Evolutionary conservation across 2,113 vertebrate species (phyloP).

Genomic region (Bagarius yarrelli): DNA sequence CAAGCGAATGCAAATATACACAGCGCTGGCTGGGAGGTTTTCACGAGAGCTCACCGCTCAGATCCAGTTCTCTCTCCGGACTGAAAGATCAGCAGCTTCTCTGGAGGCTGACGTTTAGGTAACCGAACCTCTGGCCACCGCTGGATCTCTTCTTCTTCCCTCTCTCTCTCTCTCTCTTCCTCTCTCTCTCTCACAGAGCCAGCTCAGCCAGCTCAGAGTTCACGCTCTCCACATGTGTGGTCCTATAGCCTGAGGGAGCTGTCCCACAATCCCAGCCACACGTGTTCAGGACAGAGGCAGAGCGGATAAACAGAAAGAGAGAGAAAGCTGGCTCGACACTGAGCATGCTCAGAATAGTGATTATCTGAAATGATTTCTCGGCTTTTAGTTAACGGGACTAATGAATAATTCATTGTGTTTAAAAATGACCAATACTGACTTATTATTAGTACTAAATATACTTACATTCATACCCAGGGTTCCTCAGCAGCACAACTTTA

Average conservation of each 20-base stretch:
- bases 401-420: background rate
- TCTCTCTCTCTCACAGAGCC: conserved; percentile 41
- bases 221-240: conserved; percentile 77
- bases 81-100: conserved; percentile 30
- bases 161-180: conserved; percentile 35
- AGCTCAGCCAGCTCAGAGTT: conserved; percentile 59
- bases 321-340: conserved; percentile 64
- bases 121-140: conserved; percentile 38
- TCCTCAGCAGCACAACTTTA: background rate
- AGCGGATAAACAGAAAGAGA: conserved; percentile 70
- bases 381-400: background rate
- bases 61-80: conserved; percentile 27
- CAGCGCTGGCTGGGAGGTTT: background rate
- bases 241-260: conserved; percentile 67
- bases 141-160: conserved; percentile 37
- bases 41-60: background rate
- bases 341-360: conserved; percentile 60
- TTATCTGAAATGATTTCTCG: too few species aligned
- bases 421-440: background rate
- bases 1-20: conserved; percentile 37
- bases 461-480: background rate
- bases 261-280: conserved; percentile 73
- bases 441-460: background rate
- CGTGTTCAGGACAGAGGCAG: conserved; percentile 72
- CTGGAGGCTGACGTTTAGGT: conserved; percentile 40